Base-by-base conservation (phyloP, 1,140 invertebrate genomes). In the Pentalonia nigronervosa region DNA sequence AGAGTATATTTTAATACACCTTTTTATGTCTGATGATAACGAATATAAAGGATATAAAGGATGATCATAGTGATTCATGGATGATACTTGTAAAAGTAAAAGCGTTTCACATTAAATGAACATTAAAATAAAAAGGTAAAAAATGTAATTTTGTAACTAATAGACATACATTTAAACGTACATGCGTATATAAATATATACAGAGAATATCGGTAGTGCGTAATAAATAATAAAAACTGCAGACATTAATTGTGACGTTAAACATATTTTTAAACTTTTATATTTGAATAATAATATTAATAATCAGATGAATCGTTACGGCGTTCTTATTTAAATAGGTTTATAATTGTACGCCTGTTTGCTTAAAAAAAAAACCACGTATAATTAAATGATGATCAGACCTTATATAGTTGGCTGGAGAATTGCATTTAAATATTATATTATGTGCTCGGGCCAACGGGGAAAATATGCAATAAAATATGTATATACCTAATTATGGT, bases 281-380 rank as follows among this genome's bases (percentile, higher is more conserved):
- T 67, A 60, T 90, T 67, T 90, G 89, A 67, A 67, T 90, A 90
- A 60, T 34, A 53, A 48, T 87, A 23, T 53, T 53, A 86, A 48
- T 48, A 86, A 86, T 41, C 53, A 50, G 36, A 89, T 53, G 14
- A 89, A 89, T 89, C 88, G 50, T 56, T 53, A n/a, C 53, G 88
- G 25, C 25, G 88, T 90, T 41, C 89, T 60, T 14, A n/a, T 60
- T 45, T 41, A 45, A 90, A 67, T 90, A 25, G 17, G 89, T 45
- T 90, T 90, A 67, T 90, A 90, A 90, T 90, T 90, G 30, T 90
- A 90, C n/a, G 34, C 20, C 34, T 89, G 56, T 90, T 90, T 67
- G 89, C 56, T 90, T 60, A 25, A 90, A 90, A 90, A 67, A 41
- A 50, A 36, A 56, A 34, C 2, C 8, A 23, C 41, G 56, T 34